A percentile compares a stretch with the other conserved stretches of the same genome.
Conservation (phyloP, 1,140 invertebrate genomes). For the Caerostris darwini region DNA sequence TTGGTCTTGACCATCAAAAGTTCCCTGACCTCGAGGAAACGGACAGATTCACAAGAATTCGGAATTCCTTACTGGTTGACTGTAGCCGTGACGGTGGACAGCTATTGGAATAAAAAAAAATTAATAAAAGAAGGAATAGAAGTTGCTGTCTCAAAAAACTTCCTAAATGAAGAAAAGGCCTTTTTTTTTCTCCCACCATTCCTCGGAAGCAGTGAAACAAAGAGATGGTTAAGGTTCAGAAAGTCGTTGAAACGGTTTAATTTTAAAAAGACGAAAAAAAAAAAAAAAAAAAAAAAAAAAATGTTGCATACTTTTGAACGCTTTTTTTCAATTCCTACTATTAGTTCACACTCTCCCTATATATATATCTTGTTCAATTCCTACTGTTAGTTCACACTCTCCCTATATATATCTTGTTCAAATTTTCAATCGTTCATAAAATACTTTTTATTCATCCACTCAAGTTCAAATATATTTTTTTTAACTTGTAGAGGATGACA, state of each 20-base stretch:
- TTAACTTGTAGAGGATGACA: too few relatives aligned
- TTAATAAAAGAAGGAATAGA: not conserved
- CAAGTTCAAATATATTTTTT: too few relatives aligned
- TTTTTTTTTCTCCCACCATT: not conserved
- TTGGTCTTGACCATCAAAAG: constrained; percentile 26
- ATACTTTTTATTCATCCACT: too few relatives aligned
- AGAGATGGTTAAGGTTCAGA: constrained; percentile 10
- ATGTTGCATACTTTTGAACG: too few relatives aligned
- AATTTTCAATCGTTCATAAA: too few relatives aligned
- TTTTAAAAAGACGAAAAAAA: not conserved
- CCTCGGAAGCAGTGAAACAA: not conserved
- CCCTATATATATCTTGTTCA: too few relatives aligned
- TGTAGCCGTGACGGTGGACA: constrained; percentile 18
- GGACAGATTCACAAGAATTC: not conserved
- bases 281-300: too few relatives aligned
- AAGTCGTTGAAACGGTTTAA: not conserved
- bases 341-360: too few relatives aligned
- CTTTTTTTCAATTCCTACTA: too few relatives aligned
- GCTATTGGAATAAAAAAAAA: not conserved
- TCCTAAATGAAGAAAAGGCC: not conserved
- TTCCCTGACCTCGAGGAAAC: not conserved
- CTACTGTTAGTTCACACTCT: too few relatives aligned
- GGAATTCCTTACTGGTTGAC: not conserved
- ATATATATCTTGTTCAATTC: too few relatives aligned
- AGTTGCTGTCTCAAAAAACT: not conserved